A percentile compares a stretch with the other conserved stretches of the same genome.
Evolutionary conservation across 2,113 vertebrate genomes (phyloP).

Genomic region (Shinisaurus crocodilurus): DNA sequence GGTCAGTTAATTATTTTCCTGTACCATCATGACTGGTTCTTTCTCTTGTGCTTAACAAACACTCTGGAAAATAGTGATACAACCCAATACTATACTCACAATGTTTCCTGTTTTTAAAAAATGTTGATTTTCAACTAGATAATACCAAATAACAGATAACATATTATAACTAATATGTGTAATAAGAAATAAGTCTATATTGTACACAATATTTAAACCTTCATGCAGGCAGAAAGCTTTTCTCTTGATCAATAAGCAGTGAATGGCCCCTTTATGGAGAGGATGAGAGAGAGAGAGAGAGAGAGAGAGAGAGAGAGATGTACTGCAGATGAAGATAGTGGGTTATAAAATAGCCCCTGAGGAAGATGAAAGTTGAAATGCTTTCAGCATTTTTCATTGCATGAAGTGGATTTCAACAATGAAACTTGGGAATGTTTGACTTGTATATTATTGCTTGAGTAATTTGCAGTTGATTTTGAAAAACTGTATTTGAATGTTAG

Average conservation of each 20-base stretch:
- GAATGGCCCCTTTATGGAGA: neutral
- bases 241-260: neutral
- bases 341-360: no score
- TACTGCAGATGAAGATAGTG: neutral
- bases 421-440: neutral
- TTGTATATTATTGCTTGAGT: neutral
- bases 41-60: neutral
- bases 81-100: neutral
- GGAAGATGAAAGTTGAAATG: neutral
- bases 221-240: neutral
- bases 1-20: constrained; percentile 76
- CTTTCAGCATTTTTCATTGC: neutral
- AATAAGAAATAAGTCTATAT: neutral
- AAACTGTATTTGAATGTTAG: neutral
- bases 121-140: no score
- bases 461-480: neutral
- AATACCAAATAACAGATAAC: no score
- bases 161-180: no score
- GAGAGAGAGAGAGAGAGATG: no score
- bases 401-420: neutral
- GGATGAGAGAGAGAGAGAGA: no score
- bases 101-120: no score
- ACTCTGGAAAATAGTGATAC: neutral
- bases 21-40: neutral
- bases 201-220: neutral